A percentile compares a stretch with the other conserved stretches of the same genome.
These are phyloP conservation scores for Coelopa pilipes DNA, from an alignment of 2,888 invertebrate genomes.

Conservation along the genomic window DNA sequence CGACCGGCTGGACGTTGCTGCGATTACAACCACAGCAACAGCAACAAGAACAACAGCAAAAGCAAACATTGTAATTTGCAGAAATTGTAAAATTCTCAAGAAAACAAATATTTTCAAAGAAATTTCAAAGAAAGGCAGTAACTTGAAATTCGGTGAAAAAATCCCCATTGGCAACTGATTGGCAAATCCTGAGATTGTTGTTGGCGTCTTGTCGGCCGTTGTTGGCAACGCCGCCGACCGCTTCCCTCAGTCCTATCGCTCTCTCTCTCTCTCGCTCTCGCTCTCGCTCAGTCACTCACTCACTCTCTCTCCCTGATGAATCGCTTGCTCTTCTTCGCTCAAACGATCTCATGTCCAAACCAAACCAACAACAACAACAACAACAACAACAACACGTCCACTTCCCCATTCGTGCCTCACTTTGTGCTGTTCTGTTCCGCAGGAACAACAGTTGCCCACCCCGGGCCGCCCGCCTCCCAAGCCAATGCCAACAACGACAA, in stretches of 20 bases:
- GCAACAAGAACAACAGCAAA: too few relatives aligned
- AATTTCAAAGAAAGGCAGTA: conserved; percentile 2
- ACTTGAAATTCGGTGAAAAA: conserved; percentile 29
- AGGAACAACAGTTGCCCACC: conserved; percentile 55
- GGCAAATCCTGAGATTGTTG: conserved; percentile 52
- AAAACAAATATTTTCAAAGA: too few relatives aligned
- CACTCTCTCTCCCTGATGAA: conserved; percentile 27
- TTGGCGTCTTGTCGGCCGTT: conserved; percentile 53
- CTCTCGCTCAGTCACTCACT: conserved; percentile 1
- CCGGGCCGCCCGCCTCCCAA: conserved; percentile 31
- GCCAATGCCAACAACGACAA: conserved; percentile 58
- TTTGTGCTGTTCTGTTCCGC: conserved; percentile 59
- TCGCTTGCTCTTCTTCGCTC: too few relatives aligned
- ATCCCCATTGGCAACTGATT: conserved; percentile 31
- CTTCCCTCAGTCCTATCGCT: conserved; percentile 30
- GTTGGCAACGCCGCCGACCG: conserved; percentile 19
- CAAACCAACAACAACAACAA: conserved; percentile 39
- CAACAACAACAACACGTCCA: conserved; percentile 29
- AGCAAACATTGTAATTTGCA: too few relatives aligned
- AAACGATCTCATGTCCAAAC: too few relatives aligned
- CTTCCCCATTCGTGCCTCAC: conserved; percentile 36
- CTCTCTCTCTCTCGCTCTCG: conserved; percentile 21
- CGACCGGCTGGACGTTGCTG: conserved; percentile 41
- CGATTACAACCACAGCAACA: neutral
- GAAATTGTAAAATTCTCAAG: too few relatives aligned